Percentiles rank a stretch among this genome's conserved stretches.
Evolutionary conservation across 1,140 invertebrate species (phyloP).

Genomic region (Ericerus pela): DNA sequence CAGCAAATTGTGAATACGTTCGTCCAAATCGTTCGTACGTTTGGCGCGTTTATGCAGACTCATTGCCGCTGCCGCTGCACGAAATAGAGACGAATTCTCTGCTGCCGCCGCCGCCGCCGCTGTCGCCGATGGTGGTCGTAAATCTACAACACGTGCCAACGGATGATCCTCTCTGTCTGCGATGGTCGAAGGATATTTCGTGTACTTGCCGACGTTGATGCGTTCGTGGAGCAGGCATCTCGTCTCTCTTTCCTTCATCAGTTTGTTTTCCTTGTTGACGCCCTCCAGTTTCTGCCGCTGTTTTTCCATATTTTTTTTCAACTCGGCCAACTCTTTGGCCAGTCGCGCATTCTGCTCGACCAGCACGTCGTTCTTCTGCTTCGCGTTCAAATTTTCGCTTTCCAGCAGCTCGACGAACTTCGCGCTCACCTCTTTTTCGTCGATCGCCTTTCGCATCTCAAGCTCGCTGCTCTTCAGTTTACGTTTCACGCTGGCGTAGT

Average conservation of each 20-base stretch:
- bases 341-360: not conserved
- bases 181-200: not conserved
- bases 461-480: not conserved
- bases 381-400: not conserved
- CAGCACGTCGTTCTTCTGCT: not conserved
- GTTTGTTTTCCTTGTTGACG: not conserved
- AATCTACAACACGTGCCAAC: not conserved
- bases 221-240: not conserved
- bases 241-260: not conserved
- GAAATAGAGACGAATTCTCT: not conserved
- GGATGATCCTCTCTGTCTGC: not conserved
- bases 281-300: not conserved
- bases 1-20: not conserved
- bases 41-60: too few species aligned
- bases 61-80: not conserved
- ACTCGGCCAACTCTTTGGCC: not conserved
- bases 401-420: not conserved
- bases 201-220: not conserved
- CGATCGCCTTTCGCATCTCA: not conserved
- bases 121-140: not conserved
- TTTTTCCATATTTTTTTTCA: not conserved
- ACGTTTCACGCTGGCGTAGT: too few species aligned
- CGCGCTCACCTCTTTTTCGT: not conserved
- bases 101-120: not conserved
- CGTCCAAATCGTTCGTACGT: not conserved